Evolutionary conservation across 2,888 invertebrate genomes (phyloP), one percentile per base, ranked within the genome.

Genomic region (Trachelus iudaicus): DNA sequence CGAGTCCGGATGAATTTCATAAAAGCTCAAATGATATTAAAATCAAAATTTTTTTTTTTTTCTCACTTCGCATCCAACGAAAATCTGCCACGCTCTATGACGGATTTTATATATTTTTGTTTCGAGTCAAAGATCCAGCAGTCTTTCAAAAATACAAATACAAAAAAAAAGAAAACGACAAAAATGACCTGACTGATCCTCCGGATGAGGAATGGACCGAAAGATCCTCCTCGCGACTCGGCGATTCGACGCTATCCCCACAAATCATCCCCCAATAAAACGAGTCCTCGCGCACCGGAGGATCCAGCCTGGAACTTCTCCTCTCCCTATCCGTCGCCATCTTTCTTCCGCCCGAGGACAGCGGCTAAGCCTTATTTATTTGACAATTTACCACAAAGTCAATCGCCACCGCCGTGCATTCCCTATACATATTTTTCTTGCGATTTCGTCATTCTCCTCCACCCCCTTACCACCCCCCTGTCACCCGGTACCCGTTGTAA

Each of bases 21-120:
- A 3, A 35, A 35, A 37, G 13, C 13, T 13, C 4, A 37, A 15
- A 6, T 40, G 23, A 40, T 0, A 6, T 23, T 23, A 4, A 23
- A 15, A 0, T 6, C 0, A 4, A 40, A 40, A 40, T 0, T 0
- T 40, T 15, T 37, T 40, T 40, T 1, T 31, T 31, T 23, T 40
- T 23, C 9, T 23, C 9, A 9, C 0, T 6, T 0, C 2, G 0
- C 9, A 0, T 2, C 2, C 23, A 56, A 56, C 9, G 56, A 23
- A 0, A 40, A 40, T 3, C 35, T 12, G 35, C 12, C 11, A 6
- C 1, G 1, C 1, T 23, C 6, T 40, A 40, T 40, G 4, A 1
- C 40, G 3, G 1, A 15, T 40, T 40, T 13, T 15, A 6, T 3
- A 1, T 56, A 23, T 9, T 56, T 9, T 23, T 23, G 3, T 3